A percentile compares a stretch with the other conserved stretches of the same genome.
phyloP scores from a whole-genome alignment of 2,797 vertebrate species.

The Choloepus didactylus region DNA sequence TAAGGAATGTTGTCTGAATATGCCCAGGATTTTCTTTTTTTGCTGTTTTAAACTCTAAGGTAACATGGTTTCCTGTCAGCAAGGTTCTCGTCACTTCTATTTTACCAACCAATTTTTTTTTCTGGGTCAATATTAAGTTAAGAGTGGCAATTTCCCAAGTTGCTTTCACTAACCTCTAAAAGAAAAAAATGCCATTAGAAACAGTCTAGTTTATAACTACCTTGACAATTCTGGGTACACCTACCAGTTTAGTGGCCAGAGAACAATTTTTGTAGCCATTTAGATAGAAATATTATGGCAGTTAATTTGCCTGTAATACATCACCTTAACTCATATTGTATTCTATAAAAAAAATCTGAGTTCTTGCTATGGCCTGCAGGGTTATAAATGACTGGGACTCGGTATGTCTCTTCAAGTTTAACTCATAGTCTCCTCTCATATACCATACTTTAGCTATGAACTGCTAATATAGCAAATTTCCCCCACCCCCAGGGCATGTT shows the following conservation, averaged over 20 bases:
- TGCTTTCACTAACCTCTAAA: not conserved
- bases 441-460: not conserved
- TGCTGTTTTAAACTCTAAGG: not conserved
- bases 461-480: not conserved
- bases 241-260: not conserved
- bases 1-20: not conserved
- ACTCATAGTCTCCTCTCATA: not conserved
- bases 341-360: not conserved
- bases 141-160: slow-evolving; percentile 43
- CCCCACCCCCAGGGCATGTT: not conserved
- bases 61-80: not conserved
- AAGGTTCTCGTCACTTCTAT: slow-evolving; percentile 55
- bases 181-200: slow-evolving; percentile 2
- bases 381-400: not conserved
- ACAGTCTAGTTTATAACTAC: not conserved
- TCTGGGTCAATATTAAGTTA: slow-evolving; percentile 19
- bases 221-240: not conserved
- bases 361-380: not conserved
- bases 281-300: not conserved
- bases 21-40: not conserved
- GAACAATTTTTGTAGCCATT: not conserved
- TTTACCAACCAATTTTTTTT: slow-evolving; percentile 53
- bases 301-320: not conserved
- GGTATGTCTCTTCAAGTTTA: not conserved
- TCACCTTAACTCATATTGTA: not conserved